Evolutionary conservation across 1,140 invertebrate genomes (phyloP).

Genomic region (Aphidius ervi): DNA sequence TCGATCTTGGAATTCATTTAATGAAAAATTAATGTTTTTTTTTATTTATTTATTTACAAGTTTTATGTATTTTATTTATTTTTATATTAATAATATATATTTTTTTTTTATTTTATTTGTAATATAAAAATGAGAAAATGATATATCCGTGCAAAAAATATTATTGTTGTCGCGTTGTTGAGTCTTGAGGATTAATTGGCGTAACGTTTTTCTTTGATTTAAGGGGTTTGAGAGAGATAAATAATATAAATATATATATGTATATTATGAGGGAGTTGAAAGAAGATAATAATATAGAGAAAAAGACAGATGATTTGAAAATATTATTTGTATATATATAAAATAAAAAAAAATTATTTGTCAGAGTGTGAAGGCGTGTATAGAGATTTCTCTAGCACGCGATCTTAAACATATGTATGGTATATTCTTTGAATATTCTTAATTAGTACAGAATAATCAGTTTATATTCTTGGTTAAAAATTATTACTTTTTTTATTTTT

Average conservation of each 20-base stretch:
- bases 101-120: background rate
- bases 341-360: constrained; percentile 1
- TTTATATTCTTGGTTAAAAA: background rate
- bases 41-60: background rate
- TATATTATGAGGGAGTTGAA: background rate
- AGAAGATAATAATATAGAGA: background rate
- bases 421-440: constrained; percentile 18
- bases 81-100: background rate
- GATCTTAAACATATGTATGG: constrained; percentile 15
- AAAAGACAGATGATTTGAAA: constrained; percentile 4
- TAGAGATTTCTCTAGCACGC: constrained; percentile 31
- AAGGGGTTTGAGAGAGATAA: constrained; percentile 20
- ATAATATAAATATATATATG: constrained; percentile 6
- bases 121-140: too few relatives aligned
- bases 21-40: background rate
- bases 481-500: background rate
- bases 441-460: constrained; percentile 17
- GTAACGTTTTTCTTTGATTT: constrained; percentile 37
- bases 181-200: constrained; percentile 35
- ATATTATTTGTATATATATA: background rate
- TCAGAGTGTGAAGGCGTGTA: constrained; percentile 7
- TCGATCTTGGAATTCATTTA: background rate
- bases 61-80: too few relatives aligned
- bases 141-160: background rate
- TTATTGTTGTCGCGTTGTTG: constrained; percentile 1